These are phyloP conservation scores for Rotaria sp. DNA, from an alignment of 2,888 invertebrate species.

Conservation along the genomic window DNA sequence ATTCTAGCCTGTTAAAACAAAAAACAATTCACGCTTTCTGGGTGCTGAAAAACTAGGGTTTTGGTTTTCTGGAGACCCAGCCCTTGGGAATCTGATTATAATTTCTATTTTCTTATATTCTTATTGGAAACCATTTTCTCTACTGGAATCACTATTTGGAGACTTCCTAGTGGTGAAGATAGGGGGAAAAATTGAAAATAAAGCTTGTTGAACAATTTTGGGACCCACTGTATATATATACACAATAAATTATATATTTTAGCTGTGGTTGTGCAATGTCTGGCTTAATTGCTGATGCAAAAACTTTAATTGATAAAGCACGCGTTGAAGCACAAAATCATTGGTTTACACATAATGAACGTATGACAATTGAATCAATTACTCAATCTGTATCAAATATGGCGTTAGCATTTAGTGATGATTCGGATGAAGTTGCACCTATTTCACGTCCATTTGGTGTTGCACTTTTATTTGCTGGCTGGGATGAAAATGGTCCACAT, in stretches of 20 bases:
- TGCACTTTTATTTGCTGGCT: slow-evolving; percentile 85
- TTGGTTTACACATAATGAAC: slow-evolving; percentile 93
- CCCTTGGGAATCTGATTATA: no score
- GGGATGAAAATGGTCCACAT: slow-evolving; percentile 86
- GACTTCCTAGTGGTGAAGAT: no score
- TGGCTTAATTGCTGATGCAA: slow-evolving; percentile 93
- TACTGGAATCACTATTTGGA: no score
- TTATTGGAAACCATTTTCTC: no score
- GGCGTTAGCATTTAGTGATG: slow-evolving; percentile 86
- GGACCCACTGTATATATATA: no score
- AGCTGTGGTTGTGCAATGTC: slow-evolving; percentile 77
- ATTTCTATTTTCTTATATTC: no score
- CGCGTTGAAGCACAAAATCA: slow-evolving; percentile 93
- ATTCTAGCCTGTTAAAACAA: no score
- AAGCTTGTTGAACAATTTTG: no score
- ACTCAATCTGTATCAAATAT: slow-evolving; percentile 96
- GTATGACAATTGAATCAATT: slow-evolving; percentile 90
- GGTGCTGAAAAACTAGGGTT: no score
- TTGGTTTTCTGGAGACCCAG: no score
- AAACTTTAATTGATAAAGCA: slow-evolving; percentile 84
- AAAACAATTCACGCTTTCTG: no score
- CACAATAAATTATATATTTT: neutral
- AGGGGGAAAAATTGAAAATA: no score
- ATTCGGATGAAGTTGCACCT: slow-evolving; percentile 66
- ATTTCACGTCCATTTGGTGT: slow-evolving; percentile 94